phyloP scores from a whole-genome alignment of 2,797 vertebrate species.

The Sus cebifrons region DNA sequence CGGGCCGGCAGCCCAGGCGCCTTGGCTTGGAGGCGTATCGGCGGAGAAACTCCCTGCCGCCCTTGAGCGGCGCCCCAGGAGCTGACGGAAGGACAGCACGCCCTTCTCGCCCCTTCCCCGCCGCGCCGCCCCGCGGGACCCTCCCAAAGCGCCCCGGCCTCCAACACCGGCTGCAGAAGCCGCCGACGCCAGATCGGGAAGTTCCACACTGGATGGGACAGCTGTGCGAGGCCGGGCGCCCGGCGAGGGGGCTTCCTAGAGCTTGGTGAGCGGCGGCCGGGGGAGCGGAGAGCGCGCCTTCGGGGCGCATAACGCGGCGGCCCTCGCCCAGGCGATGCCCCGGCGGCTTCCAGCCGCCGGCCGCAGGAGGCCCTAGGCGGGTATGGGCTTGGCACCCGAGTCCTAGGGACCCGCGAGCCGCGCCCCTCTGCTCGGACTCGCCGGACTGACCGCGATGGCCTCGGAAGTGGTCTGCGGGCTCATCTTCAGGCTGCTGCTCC shows the following conservation, averaged over 20 bases:
- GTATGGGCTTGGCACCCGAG: slow-evolving; percentile 79
- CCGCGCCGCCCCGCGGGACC: background rate
- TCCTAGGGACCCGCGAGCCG: slow-evolving; percentile 69
- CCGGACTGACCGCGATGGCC: slow-evolving; percentile 92
- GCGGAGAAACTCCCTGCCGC: background rate
- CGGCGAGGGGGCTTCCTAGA: background rate
- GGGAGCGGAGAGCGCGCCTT: background rate
- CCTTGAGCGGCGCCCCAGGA: background rate
- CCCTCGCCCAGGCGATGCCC: slow-evolving; percentile 86
- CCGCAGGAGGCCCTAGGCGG: slow-evolving; percentile 86
- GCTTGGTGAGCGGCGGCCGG: background rate
- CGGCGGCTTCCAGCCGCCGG: slow-evolving; percentile 86
- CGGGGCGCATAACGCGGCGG: slow-evolving; percentile 27
- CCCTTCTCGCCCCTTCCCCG: background rate
- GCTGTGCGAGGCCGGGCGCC: background rate
- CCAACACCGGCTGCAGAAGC: background rate
- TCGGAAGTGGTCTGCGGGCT: slow-evolving; percentile 97
- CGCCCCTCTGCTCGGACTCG: slow-evolving; percentile 60
- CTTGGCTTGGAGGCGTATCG: background rate
- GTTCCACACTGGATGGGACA: slow-evolving; percentile 31
- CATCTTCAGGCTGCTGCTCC: slow-evolving; percentile 97
- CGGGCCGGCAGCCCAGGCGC: background rate
- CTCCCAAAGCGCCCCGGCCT: background rate
- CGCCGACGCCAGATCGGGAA: background rate
- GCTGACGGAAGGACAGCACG: background rate